phyloP scores from a whole-genome alignment of 2,797 vertebrate species.

The Sebastes paucispinis region DNA sequence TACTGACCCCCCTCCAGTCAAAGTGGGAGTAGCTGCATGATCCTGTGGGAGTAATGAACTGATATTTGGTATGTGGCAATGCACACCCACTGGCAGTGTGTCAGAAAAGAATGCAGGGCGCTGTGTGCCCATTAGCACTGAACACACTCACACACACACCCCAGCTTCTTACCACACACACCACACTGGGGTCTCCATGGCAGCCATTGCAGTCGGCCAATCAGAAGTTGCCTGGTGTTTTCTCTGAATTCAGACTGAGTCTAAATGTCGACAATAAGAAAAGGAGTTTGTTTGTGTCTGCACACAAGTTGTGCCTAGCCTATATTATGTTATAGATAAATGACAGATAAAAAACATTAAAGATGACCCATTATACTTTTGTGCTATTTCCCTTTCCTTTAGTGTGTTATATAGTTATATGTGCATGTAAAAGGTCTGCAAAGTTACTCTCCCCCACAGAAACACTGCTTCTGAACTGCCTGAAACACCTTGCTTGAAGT shows the following conservation, averaged over 20 bases:
- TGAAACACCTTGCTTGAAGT: neutral
- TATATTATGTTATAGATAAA: neutral
- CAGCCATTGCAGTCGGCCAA: conserved; percentile 45
- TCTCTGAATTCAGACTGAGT: conserved; percentile 3
- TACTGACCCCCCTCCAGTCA: neutral
- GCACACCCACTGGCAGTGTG: conserved; percentile 16
- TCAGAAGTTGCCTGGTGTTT: conserved; percentile 16
- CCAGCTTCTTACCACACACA: neutral
- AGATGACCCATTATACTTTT: too few species aligned
- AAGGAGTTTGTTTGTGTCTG: neutral
- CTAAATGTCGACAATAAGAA: neutral
- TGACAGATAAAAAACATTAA: neutral
- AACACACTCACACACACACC: neutral
- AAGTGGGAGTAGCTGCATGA: neutral
- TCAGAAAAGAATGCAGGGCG: conserved; percentile 18
- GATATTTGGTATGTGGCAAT: neutral
- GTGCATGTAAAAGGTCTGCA: too few species aligned
- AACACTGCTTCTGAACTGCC: neutral
- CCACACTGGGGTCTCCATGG: conserved; percentile 50
- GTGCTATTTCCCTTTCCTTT: too few species aligned
- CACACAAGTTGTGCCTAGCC: neutral
- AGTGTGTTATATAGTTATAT: too few species aligned
- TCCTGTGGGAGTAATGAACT: neutral
- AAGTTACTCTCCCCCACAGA: too few species aligned
- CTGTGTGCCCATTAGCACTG: neutral